Base-by-base conservation (phyloP, 1,140 invertebrate species). In the Drosophila chauvacae region DNA sequence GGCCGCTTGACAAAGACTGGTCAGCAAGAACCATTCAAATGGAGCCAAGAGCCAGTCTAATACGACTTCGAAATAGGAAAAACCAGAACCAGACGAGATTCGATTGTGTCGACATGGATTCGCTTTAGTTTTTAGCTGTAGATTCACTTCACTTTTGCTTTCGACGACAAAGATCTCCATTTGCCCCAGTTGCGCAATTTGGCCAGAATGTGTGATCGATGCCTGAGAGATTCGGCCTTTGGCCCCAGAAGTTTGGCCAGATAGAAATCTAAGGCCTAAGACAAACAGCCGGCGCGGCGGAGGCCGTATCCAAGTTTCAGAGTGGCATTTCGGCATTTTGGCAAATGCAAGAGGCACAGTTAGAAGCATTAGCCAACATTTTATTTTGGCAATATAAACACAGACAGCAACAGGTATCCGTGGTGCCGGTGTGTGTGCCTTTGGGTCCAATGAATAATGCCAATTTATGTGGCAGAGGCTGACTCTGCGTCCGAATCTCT, bases 331-430 rank as follows among this genome's bases (percentile, higher is more conserved):
- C 65, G 61, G 83, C 35, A 51, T 66, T 62, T 77, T 66, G 58
- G 72, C 64, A 77, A 74, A 80, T 88, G 83, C 84, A 86, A 76
- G 75, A 82, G 75, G 76, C 79, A 82, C 59, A 87, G 80, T 66
- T 88, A 88, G 83, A 86, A 86, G 83, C 84, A 82, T 86, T 86
- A 75, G 77, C 75, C 77, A 86, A 86, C 59, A 70, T 35, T 55
- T 57, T 69, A 70, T 60, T 74, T 62, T 68, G 74, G 74, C 50
- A 68, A 60, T 58, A 59, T 63, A 42, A 65, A 41, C 47, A 59
- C 44, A 70, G 65, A 72, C 41, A 70, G 65, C 65, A 69, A 66
- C 61, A 35, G 68, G 68, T 71, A 14, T 62, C 42, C 51, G 58
- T 26, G 56, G 7, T 55, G n/a, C 20, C 42, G 23, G 77, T 82